A percentile compares a stretch with the other conserved stretches of the same genome.
Evolutionary conservation across 2,797 vertebrate species (phyloP).

Genomic region (Otolemur crassicaudatus): DNA sequence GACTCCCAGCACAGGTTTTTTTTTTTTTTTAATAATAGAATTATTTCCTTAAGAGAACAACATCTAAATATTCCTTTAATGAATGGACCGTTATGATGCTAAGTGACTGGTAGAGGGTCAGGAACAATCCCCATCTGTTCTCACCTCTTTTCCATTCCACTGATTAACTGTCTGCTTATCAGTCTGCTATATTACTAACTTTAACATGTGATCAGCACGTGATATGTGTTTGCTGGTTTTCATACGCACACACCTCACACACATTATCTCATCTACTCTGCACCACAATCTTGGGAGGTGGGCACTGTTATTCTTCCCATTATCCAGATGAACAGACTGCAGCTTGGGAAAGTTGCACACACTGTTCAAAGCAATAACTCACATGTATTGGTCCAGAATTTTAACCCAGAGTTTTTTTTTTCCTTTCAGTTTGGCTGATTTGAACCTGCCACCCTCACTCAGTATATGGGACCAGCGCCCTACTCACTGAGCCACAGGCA

Average conservation of each 20-base stretch:
- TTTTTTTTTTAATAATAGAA: background rate
- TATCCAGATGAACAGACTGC: background rate
- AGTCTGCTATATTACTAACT: background rate
- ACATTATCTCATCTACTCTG: background rate
- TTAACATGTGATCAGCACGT: background rate
- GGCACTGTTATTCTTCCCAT: background rate
- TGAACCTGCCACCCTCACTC: too few relatives aligned
- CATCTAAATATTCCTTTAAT: background rate
- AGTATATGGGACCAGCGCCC: too few relatives aligned
- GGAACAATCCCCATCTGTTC: background rate
- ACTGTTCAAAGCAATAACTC: background rate
- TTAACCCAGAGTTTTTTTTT: background rate
- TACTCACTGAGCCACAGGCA: too few relatives aligned
- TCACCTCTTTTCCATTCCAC: background rate
- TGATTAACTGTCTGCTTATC: background rate
- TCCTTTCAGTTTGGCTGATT: too few relatives aligned
- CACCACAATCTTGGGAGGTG: background rate
- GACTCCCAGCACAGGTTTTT: background rate
- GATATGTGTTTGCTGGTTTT: background rate
- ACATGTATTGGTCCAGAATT: background rate
- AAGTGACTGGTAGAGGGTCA: background rate
- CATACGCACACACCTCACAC: background rate
- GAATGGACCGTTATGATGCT: background rate
- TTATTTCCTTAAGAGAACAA: background rate
- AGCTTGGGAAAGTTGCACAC: background rate